Base-by-base conservation (phyloP, 2,113 vertebrate genomes). In the Notothenia coriiceps region DNA sequence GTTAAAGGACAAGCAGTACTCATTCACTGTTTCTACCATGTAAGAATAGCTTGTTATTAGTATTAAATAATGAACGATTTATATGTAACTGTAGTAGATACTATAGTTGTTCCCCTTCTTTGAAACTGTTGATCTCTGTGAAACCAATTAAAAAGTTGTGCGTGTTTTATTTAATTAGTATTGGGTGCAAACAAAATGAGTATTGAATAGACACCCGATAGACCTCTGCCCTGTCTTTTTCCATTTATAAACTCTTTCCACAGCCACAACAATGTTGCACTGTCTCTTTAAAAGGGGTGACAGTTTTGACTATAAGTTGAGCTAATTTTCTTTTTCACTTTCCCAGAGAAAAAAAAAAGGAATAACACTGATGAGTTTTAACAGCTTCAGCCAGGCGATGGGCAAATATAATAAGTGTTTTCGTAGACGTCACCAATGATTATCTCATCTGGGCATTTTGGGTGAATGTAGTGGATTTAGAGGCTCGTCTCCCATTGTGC, bases 331-430 rank as follows among this genome's bases (percentile, higher is more conserved):
- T 91, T 82, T 87, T 90, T 80, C 84, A 63, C 88, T 83, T 92
- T 94, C 94, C 92, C 92, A 94, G 93, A 92, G 80, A 78, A 85
- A 86, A 81, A 86, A 91, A 93, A 84, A 29, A 88, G 59, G 92
- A 94, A 94, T 96, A 96, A 97, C 95, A 60, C 94, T 97, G 95
- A 97, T 97, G 94, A 94, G 95, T 96, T 96, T 96, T 94, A 97
- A 94, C 96, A 97, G 96, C 95, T 96, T 96, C 96, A 96, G 95
- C 94, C 96, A 96, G 95, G 95, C 97, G 94, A 95, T 94, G 94
- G 96, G 93, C 94, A 96, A 95, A 96, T 96, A 97, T 96, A 96
- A 97, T 97, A 97, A 97, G 95, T 97, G 96, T 96, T 96, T 96
- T 95, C 89, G 93, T 92, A 95, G 93, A 95, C 95, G 95, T 96